phyloP scores from a whole-genome alignment of 2,113 vertebrate species.

The Nothocercus nigrocapillus region DNA sequence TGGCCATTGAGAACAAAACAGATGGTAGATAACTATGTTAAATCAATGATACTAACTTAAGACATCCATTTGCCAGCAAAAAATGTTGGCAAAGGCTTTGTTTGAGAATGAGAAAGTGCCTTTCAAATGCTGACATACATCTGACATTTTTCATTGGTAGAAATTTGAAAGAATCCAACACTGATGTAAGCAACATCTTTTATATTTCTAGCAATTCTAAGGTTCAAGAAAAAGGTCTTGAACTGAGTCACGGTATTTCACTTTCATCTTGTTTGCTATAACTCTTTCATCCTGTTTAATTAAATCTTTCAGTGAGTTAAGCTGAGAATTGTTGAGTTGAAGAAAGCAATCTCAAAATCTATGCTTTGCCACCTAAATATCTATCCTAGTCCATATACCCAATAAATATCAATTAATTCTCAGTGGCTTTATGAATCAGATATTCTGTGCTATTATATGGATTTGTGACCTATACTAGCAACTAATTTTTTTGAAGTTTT shows the following conservation, averaged over 20 bases:
- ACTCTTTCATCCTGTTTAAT: neutral
- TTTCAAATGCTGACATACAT: neutral
- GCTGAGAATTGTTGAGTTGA: neutral
- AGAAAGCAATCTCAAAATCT: neutral
- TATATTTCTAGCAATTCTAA: neutral
- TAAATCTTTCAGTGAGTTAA: neutral
- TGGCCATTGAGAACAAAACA: neutral
- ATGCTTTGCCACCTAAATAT: neutral
- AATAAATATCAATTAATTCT: neutral
- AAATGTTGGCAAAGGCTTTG: neutral
- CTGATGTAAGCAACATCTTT: neutral
- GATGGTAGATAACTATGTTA: neutral
- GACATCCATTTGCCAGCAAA: neutral
- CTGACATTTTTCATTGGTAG: neutral
- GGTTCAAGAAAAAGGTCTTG: neutral
- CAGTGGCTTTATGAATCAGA: neutral
- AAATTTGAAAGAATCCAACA: neutral
- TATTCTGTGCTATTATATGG: neutral
- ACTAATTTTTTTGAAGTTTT: neutral
- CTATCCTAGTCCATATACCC: too few relatives aligned
- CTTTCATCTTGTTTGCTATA: neutral
- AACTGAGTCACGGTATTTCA: neutral
- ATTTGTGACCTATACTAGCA: neutral
- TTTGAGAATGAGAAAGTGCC: neutral
- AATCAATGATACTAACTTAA: neutral